These are phyloP conservation scores for Atractosteus spatula DNA, from an alignment of 2,113 vertebrate species.

Conservation along the genomic window DNA sequence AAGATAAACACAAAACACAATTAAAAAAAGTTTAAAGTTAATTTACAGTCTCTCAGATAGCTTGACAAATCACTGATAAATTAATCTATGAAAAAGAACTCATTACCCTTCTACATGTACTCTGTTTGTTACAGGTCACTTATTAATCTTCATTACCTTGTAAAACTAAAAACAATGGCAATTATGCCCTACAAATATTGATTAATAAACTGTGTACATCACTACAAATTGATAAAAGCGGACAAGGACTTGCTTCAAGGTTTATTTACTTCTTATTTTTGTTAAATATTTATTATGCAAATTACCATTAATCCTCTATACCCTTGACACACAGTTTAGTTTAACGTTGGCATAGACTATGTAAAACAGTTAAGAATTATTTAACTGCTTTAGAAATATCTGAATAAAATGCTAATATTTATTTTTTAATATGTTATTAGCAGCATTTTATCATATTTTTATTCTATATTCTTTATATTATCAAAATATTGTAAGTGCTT, in stretches of 20 bases:
- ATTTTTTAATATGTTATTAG: too few relatives aligned
- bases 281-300: slow-evolving; percentile 55
- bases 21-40: slow-evolving; percentile 49
- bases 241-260: slow-evolving; percentile 61
- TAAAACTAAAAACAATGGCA: slow-evolving; percentile 81
- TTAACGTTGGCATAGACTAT: slow-evolving; percentile 26
- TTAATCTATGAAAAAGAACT: slow-evolving; percentile 75
- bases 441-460: too few relatives aligned
- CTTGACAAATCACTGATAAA: slow-evolving; percentile 88
- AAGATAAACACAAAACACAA: slow-evolving; percentile 48
- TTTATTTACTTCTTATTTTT: slow-evolving; percentile 55
- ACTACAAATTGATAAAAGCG: slow-evolving; percentile 66
- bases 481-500: too few relatives aligned
- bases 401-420: neutral
- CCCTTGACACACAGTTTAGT: slow-evolving; percentile 43
- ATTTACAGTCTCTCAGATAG: slow-evolving; percentile 66
- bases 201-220: slow-evolving; percentile 85
- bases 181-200: slow-evolving; percentile 89
- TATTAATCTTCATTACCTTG: slow-evolving; percentile 88
- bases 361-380: slow-evolving; percentile 37
- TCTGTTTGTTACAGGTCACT: slow-evolving; percentile 83
- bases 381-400: slow-evolving; percentile 40
- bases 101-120: slow-evolving; percentile 79
- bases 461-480: too few relatives aligned
- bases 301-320: slow-evolving; percentile 55